Base-by-base conservation (phyloP, 2,888 invertebrate genomes). In the Auanema freiburgensis region DNA sequence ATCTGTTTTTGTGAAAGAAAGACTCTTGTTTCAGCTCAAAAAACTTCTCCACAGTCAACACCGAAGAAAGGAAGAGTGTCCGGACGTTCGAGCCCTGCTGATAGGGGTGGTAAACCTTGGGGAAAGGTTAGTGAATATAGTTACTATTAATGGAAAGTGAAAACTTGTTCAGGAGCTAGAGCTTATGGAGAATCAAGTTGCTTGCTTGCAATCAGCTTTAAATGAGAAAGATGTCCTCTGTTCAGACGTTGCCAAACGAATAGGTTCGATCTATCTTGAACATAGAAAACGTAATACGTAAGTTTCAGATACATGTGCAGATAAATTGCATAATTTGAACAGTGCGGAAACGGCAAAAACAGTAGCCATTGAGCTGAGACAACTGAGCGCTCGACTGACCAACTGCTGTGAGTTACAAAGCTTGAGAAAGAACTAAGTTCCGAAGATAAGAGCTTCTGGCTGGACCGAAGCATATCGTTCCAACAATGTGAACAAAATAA, bases 191-290 rank as follows among this genome's bases (percentile, higher is more conserved):
- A 80, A 84, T 62, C 76, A 84, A 25, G 72, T 80, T 2, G 72
- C 82, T 8, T 70, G 72, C 6, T 71, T 85, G 1, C 82, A 84
- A 64, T 83, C 83, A 6, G 77, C 84, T 33, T 65, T 85, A 2
- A 81, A 84, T 66, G 85, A 85, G 21, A 58, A 64, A n/a, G 78
- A 78, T 53, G 55, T 73, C 21, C 23, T 69, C 50, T 71, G 71
- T 23, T 63, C 66, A 8, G 63, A 67, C 42, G 65, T 72, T 14
- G 61, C 72, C 16, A 57, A 54, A 4, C 33, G 51, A 16, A 41
- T 73, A 11, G 56, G 54, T 42, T 43, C 25, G 21, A 18, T 58
- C 3, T 23, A 57, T 14, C 42, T 43, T 16, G 57, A 67, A 6
- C 43, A 18, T 6, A 2, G 3, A 23, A 6, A 4, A 52, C 10